Evolutionary conservation across 2,797 vertebrate species (phyloP), one percentile per base, ranked within the genome.

Genomic region (Fringilla coelebs): DNA sequence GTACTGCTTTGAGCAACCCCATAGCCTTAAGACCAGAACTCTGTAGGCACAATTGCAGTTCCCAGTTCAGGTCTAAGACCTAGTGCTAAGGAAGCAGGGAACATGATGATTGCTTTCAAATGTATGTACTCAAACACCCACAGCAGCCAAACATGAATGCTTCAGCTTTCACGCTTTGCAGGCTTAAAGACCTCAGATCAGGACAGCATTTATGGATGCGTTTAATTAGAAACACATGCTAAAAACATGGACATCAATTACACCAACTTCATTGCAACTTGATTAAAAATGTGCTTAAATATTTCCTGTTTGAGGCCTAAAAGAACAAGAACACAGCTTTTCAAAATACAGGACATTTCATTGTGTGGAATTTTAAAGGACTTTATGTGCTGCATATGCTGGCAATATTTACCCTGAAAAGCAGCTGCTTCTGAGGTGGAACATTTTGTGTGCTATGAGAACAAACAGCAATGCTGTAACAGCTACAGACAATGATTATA

Each of bases 281-380:
- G 91, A 89, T 92, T 94, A 70, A 91, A 94, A 92, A 95, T 96
- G 88, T 78, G 62, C 89, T 81, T 91, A 91, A 92, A 85, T 95
- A 81, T 89, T 96, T 96, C 92, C 94, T 92, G 79, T 94, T 90
- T 80, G 85, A 89, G 87, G 70, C 26, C 78, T 91, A 60, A 89
- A 92, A 88, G 70, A 92, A 78, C 79, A 95, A 94, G 81, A 90
- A 84, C 73, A 81, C 34, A 88, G 58, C 89, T 84, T 79, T 88
- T 88, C 78, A 90, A 88, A 96, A 92, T 86, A 66, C 24, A 88
- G 79, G 36, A 84, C 3, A 6, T 88, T 90, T 81, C 46, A 81
- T 76, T 92, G 77, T 86, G 73, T 84, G 77, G 88, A 91, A 81
- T 90, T 71, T 88, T 84, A 36, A 91, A 89, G 71, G 54, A 94